phyloP scores from a whole-genome alignment of 2,888 invertebrate species.

The Zootermopsis nevadensis region DNA sequence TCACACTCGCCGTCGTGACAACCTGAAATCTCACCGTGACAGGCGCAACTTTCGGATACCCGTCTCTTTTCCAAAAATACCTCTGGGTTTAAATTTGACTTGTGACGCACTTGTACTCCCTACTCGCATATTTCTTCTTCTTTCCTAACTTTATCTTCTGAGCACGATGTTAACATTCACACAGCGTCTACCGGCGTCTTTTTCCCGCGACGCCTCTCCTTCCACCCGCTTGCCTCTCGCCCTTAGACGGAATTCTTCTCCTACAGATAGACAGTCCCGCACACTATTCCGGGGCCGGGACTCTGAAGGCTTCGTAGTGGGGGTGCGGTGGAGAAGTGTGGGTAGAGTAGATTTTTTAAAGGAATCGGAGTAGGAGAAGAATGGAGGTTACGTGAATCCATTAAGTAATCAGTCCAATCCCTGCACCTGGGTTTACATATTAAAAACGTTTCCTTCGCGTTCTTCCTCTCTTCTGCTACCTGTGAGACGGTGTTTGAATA shows the following conservation, averaged over 20 bases:
- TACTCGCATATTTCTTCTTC: background rate
- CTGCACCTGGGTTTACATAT: conserved; percentile 40
- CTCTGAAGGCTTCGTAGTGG: background rate
- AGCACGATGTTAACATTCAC: conserved; percentile 13
- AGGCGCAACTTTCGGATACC: too few species aligned
- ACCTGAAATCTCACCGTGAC: too few species aligned
- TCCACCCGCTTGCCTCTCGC: too few species aligned
- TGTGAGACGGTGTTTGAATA: too few species aligned
- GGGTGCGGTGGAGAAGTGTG: background rate
- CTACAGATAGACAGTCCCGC: background rate
- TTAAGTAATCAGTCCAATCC: conserved; percentile 38
- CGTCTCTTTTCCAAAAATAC: background rate
- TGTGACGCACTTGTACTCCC: too few species aligned
- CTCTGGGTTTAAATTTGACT: too few species aligned
- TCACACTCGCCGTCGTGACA: too few species aligned
- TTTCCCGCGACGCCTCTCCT: background rate
- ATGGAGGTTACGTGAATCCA: conserved; percentile 47
- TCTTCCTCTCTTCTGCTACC: too few species aligned
- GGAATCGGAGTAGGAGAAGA: conserved; percentile 25
- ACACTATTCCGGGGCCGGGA: background rate
- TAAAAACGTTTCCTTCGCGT: too few species aligned
- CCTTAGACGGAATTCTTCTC: background rate
- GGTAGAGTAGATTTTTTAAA: conserved; percentile 20
- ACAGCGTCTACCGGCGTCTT: background rate
- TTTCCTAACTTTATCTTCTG: background rate